Conservation (phyloP, 64 coral and sea anemone genomes). For the Stichodactyla mertensii region DNA sequence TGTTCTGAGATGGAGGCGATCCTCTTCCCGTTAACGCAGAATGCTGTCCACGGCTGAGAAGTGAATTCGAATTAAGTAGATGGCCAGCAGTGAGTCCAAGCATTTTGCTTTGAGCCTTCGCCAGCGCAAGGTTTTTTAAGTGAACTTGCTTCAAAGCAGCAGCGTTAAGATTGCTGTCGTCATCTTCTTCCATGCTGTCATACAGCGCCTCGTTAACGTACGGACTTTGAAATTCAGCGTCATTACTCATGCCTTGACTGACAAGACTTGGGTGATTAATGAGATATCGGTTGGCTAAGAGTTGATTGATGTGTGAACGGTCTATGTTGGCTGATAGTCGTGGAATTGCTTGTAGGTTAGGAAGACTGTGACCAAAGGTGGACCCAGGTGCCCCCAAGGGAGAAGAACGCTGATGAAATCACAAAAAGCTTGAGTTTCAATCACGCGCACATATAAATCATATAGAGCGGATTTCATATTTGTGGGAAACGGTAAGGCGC, state of each 20-base stretch:
- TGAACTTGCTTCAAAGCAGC: slow-evolving; percentile 87
- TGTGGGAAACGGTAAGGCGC: too few relatives aligned
- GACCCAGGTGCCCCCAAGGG: slow-evolving; percentile 83
- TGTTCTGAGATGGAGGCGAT: slow-evolving; percentile 38
- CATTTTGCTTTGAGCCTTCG: slow-evolving; percentile 79
- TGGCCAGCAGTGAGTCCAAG: slow-evolving; percentile 45
- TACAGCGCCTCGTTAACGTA: slow-evolving; percentile 75
- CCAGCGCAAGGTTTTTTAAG: slow-evolving; percentile 79
- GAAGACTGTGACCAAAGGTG: slow-evolving; percentile 86
- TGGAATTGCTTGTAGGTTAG: slow-evolving; percentile 89
- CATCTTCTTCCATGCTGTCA: slow-evolving; percentile 96
- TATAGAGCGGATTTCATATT: too few relatives aligned
- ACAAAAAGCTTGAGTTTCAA: not conserved
- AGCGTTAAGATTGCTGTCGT: slow-evolving; percentile 64
- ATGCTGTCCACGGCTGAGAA: not conserved
- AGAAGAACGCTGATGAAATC: slow-evolving; percentile 49
- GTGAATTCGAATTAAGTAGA: slow-evolving; percentile 26
- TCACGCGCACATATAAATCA: not conserved
- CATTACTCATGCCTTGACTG: slow-evolving; percentile 57
- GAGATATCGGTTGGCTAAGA: slow-evolving; percentile 34
- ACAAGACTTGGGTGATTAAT: slow-evolving; percentile 34
- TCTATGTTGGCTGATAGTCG: slow-evolving; percentile 65
- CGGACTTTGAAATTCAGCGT: slow-evolving; percentile 72
- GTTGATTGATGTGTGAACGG: slow-evolving; percentile 55
- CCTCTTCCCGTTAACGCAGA: not conserved